Percentiles rank a stretch among this genome's conserved stretches.
phyloP scores from a whole-genome alignment of 2,888 invertebrate species.

The Odontocerum albicorne region DNA sequence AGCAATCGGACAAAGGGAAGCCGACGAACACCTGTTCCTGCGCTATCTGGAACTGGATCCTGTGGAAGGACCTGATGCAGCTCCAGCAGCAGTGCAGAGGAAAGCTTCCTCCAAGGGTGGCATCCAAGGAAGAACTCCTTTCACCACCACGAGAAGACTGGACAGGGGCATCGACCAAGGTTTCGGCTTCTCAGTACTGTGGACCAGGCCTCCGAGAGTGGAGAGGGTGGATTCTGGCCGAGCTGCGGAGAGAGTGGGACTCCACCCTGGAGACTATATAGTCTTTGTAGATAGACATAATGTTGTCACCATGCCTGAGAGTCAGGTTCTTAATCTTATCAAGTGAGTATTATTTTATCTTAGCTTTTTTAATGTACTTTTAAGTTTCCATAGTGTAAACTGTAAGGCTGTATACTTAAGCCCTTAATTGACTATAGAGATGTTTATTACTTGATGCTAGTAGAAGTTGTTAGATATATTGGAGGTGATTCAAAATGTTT shows the following conservation, averaged over 20 bases:
- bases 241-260: conserved; percentile 81
- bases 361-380: no score
- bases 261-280: conserved; percentile 82
- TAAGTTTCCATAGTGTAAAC: no score
- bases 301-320: conserved; percentile 78
- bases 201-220: conserved; percentile 86
- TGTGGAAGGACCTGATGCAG: conserved; percentile 65
- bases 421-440: no score
- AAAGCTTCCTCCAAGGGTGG: conserved; percentile 47
- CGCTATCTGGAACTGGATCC: conserved; percentile 82
- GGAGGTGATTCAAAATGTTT: no score
- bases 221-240: conserved; percentile 81
- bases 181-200: conserved; percentile 85
- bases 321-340: conserved; percentile 64
- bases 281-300: conserved; percentile 87
- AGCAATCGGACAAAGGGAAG: conserved; percentile 62
- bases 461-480: no score
- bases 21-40: conserved; percentile 73
- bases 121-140: conserved; percentile 75
- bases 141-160: conserved; percentile 72
- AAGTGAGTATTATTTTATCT: conserved; percentile 77
- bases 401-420: no score
- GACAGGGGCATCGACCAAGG: conserved; percentile 60
- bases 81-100: conserved; percentile 54
- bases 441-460: no score